Percentiles rank a stretch among this genome's conserved stretches.
Conservation (phyloP, 2,888 invertebrate species). For the Andrena praecox region DNA sequence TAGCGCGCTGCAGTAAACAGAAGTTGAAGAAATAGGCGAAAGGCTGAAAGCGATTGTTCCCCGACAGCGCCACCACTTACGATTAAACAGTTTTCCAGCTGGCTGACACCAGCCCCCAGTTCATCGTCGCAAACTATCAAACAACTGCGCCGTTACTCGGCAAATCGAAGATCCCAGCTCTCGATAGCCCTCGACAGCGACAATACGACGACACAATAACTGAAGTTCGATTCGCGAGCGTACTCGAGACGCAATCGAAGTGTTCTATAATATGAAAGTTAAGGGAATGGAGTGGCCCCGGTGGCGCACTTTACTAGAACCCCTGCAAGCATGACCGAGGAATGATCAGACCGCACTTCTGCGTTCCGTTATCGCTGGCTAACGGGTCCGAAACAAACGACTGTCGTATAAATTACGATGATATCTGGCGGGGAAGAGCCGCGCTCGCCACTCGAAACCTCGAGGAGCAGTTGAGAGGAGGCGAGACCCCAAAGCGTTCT, state of each 20-base stretch:
- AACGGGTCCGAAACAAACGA: constrained; percentile 74
- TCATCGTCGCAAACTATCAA: neutral
- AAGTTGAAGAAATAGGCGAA: too few species aligned
- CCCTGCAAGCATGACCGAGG: constrained; percentile 26
- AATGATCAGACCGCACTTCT: constrained; percentile 71
- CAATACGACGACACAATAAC: constrained; percentile 37
- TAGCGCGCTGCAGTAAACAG: too few species aligned
- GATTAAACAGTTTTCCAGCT: too few species aligned
- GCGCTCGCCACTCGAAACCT: constrained; percentile 48
- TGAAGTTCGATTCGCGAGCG: constrained; percentile 38
- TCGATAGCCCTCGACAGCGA: constrained; percentile 26
- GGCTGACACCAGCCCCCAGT: neutral
- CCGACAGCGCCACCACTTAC: too few species aligned
- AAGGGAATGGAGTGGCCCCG: constrained; percentile 38
- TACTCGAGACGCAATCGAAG: constrained; percentile 37
- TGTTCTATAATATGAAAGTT: constrained; percentile 54
- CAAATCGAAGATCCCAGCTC: constrained; percentile 22
- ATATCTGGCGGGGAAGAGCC: constrained; percentile 63
- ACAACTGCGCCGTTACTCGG: neutral
- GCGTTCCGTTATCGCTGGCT: constrained; percentile 64
- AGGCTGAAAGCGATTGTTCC: too few species aligned
- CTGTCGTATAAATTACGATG: constrained; percentile 77
- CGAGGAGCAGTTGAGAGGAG: constrained; percentile 34
- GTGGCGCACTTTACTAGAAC: constrained; percentile 29
- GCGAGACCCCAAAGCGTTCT: constrained; percentile 25